A percentile compares a stretch with the other conserved stretches of the same genome.
Conservation (phyloP, 2,113 vertebrate species). For the Plecturocebus donacophilus region DNA sequence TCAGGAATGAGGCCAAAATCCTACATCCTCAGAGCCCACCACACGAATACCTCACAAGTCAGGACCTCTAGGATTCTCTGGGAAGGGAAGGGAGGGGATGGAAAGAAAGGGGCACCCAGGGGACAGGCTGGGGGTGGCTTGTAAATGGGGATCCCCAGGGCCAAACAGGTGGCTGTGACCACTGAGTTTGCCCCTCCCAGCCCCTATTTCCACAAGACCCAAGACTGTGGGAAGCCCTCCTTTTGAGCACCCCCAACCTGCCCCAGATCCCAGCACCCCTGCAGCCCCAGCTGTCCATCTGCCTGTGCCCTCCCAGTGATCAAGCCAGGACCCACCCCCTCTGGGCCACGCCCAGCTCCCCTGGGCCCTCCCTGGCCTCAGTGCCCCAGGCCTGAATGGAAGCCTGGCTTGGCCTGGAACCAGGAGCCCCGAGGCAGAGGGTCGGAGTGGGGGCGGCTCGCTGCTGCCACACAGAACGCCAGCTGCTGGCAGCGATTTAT, state of each 20-base stretch:
- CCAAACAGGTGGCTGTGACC: neutral
- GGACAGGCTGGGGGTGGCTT: rapidly evolving
- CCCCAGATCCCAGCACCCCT: neutral
- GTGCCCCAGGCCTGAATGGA: neutral
- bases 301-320: neutral
- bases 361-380: neutral
- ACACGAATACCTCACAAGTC: neutral
- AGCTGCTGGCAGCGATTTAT: slow-evolving; percentile 70
- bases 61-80: neutral
- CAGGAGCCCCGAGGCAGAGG: slow-evolving; percentile 59
- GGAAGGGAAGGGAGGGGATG: neutral
- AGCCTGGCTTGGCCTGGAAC: slow-evolving; percentile 44
- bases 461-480: slow-evolving; percentile 66
- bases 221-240: neutral
- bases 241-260: neutral
- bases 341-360: neutral
- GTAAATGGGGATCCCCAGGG: neutral
- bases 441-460: neutral
- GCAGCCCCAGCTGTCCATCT: neutral
- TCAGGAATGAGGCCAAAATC: neutral
- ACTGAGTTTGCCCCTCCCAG: neutral
- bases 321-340: neutral
- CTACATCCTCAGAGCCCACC: neutral
- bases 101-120: neutral
- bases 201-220: neutral